A percentile compares a stretch with the other conserved stretches of the same genome.
Conservation (phyloP, 2,113 vertebrate genomes). For the Tragelaphus strepsiceros region DNA sequence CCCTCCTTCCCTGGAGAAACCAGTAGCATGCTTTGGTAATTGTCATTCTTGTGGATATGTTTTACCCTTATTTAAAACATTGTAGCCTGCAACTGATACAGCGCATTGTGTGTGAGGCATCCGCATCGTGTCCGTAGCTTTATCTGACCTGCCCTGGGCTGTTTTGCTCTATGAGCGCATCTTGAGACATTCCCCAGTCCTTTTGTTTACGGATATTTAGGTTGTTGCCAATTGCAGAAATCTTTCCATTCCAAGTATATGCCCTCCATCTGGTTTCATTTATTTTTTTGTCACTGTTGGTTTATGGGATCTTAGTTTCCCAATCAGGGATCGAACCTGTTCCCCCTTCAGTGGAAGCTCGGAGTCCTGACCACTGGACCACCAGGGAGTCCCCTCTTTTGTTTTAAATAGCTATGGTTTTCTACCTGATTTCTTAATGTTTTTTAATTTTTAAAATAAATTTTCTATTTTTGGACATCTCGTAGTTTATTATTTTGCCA, state of each 20-base stretch:
- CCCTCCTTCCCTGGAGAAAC: not conserved
- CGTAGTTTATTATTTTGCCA: not conserved
- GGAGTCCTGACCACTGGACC: not conserved
- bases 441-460: not conserved
- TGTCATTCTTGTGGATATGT: not conserved
- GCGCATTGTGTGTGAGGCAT: not conserved
- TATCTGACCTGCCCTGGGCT: not conserved
- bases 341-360: not conserved
- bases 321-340: rapidly evolving
- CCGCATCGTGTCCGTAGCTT: rapidly evolving
- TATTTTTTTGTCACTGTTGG: not conserved
- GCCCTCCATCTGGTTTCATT: not conserved
- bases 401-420: not conserved
- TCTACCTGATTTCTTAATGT: not conserved
- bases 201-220: not conserved
- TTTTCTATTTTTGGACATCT: not conserved
- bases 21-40: not conserved
- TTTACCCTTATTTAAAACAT: not conserved
- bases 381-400: not conserved
- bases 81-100: not conserved
- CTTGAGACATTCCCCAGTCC: not conserved
- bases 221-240: not conserved
- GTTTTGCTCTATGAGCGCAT: not conserved
- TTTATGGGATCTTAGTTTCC: not conserved
- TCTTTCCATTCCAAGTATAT: not conserved